These are phyloP conservation scores for Tachina lurida DNA, from an alignment of 2,888 invertebrate species.

Conservation along the genomic window DNA sequence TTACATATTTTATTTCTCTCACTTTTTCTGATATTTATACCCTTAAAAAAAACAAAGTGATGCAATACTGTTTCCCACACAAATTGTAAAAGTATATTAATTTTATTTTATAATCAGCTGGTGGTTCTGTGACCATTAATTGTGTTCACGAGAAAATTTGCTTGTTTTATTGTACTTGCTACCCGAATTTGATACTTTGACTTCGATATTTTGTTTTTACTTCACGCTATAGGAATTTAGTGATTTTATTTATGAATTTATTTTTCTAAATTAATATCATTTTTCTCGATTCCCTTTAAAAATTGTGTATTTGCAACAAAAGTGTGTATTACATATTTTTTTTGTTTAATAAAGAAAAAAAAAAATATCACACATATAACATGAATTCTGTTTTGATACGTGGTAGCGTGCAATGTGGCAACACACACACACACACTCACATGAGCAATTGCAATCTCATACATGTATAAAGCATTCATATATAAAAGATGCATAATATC, in stretches of 20 bases:
- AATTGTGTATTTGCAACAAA: slow-evolving; percentile 17
- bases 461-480: slow-evolving; percentile 7
- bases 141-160: no score
- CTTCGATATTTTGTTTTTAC: no score
- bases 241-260: no score
- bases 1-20: slow-evolving; percentile 14
- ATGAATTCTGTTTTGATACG: slow-evolving; percentile 41
- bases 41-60: background rate
- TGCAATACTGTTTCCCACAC: slow-evolving; percentile 22
- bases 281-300: background rate
- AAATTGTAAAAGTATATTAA: background rate
- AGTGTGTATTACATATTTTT: background rate
- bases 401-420: slow-evolving; percentile 11
- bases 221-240: no score
- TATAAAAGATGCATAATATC: slow-evolving; percentile 9
- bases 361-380: slow-evolving; percentile 39
- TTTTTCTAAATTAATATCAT: background rate
- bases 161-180: no score
- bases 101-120: no score
- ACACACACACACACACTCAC: background rate
- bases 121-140: no score
- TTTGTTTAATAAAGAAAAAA: background rate
- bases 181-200: no score
- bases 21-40: slow-evolving; percentile 40
- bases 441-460: background rate